phyloP scores from a whole-genome alignment of 1,140 invertebrate genomes.

The Sweltsa coloradensis region DNA sequence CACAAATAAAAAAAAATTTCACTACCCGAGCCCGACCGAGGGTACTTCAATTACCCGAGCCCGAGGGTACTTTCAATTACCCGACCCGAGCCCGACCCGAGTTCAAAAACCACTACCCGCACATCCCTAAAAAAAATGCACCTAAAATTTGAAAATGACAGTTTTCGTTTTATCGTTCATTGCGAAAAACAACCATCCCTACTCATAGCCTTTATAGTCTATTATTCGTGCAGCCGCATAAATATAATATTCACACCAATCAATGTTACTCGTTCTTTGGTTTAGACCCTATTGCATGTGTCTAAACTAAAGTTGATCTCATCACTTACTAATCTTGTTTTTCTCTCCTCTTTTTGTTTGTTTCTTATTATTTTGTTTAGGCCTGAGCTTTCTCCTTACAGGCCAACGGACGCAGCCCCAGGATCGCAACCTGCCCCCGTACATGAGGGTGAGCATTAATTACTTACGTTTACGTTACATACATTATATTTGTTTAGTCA shows the following conservation, averaged over 20 bases:
- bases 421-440: constrained; percentile 32
- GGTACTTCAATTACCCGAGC: too few species aligned
- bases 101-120: too few species aligned
- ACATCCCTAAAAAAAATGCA: too few species aligned
- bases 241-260: not conserved
- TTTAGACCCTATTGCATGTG: not conserved
- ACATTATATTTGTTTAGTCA: too few species aligned
- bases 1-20: too few species aligned
- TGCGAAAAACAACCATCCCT: too few species aligned
- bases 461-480: constrained; percentile 1
- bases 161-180: too few species aligned
- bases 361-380: constrained; percentile 22
- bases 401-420: constrained; percentile 44
- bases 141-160: too few species aligned
- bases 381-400: constrained; percentile 76
- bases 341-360: constrained; percentile 11
- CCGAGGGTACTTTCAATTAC: too few species aligned
- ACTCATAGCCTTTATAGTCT: too few species aligned
- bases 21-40: too few species aligned
- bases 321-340: constrained; percentile 11
- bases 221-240: not conserved
- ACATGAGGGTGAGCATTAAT: constrained; percentile 39
- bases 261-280: not conserved
- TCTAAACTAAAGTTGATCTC: not conserved
- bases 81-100: too few species aligned